Conservation (phyloP, 2,888 invertebrate genomes). For the Xestia sexstrigata region DNA sequence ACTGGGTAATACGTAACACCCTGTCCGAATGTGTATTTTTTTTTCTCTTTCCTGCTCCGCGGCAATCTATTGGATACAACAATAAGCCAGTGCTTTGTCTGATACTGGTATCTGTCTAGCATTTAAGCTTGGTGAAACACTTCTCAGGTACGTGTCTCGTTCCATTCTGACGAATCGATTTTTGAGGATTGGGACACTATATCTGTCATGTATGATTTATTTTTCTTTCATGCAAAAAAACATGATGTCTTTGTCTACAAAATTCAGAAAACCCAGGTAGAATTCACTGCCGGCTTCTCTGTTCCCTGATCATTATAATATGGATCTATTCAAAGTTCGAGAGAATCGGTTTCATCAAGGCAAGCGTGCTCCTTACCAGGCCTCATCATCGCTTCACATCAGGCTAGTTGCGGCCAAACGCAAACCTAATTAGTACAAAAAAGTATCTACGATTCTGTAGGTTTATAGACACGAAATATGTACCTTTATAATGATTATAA, state of each 20-base stretch:
- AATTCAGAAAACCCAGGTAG: not conserved
- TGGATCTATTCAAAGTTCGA: no score
- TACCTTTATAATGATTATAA: constrained; percentile 1
- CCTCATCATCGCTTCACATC: no score
- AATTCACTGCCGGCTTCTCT: no score
- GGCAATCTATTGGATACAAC: not conserved
- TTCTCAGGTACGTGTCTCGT: not conserved
- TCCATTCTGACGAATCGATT: not conserved
- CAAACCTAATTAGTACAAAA: no score
- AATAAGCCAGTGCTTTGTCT: constrained; percentile 2
- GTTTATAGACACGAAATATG: not conserved
- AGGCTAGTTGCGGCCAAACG: no score
- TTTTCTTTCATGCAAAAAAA: not conserved
- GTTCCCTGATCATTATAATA: no score
- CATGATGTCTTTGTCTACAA: not conserved
- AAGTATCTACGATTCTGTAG: not conserved
- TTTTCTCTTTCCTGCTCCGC: not conserved
- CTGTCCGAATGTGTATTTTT: no score
- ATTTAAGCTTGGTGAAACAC: not conserved
- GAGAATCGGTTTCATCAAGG: no score
- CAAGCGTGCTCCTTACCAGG: no score
- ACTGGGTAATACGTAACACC: no score
- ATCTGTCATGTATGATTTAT: not conserved
- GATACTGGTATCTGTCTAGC: not conserved
- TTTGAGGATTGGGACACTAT: not conserved